Evolutionary conservation across 2,888 invertebrate genomes (phyloP), one percentile per base, ranked within the genome.

Genomic region (Zhengitettix transpicula): DNA sequence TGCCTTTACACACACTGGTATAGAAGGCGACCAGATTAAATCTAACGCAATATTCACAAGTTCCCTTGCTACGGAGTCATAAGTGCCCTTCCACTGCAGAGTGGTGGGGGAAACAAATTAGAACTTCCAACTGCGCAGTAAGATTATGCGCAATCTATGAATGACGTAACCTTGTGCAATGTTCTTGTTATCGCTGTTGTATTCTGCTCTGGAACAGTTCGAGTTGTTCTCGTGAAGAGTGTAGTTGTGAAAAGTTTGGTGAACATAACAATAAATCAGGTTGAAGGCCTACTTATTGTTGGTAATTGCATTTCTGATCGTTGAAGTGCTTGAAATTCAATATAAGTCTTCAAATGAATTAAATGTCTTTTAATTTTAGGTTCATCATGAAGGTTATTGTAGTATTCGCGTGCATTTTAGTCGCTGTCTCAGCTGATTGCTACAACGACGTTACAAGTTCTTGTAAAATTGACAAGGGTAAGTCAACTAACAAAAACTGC

Each of bases 1-100:
- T 75, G 82, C 88, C 89, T 89, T 89, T 89, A 88, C 86, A 87
- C 89, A 77, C 89, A 89, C 89, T 89, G 89, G 88, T 78, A 84
- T 79, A 89, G 89, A 89, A 89, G 89, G 87, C 83, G 78, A 80
- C 79, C 70, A 55, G 61, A 61, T 40, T 52, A 42, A 53, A 53
- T 16, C 53, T 53, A 53, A 28, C 28, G 28, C 28, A 28, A 28
- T 28, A 28, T 28, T 28, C 28, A 28, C 28, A 28, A 28, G 28
- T 28, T 28, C 28, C 28, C 7, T 28, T 28, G 28, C 28, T 28
- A 28, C 28, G 28, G 28, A 28, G 28, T 28, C 28, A 28, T 28
- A 28, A 28, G 28, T 28, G 28, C 28, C 28, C 28, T 28, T 28
- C 28, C 28, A 28, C n/a, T 47, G n/a, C n/a, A 47, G n/a, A 3